A percentile compares a stretch with the other conserved stretches of the same genome.
phyloP scores from a whole-genome alignment of 2,888 invertebrate species.

The Drosophila atripex region DNA sequence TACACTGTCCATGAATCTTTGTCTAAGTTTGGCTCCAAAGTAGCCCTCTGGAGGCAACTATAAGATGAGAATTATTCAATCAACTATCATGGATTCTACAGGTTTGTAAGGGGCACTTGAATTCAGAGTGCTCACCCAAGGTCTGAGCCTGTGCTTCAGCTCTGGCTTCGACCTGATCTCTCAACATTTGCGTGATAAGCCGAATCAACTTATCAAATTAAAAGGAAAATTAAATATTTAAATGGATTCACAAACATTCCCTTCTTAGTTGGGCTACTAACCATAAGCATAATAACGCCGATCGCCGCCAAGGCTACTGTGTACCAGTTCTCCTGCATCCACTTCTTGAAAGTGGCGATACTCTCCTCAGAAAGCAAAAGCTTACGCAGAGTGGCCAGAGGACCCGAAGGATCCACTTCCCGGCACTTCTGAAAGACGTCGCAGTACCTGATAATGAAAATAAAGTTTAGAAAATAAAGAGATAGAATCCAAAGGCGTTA shows the following conservation, averaged over 20 bases:
- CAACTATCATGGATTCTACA: conserved; percentile 44
- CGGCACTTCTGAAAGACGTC: conserved; percentile 91
- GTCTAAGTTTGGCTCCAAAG: not conserved
- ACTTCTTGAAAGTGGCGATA: conserved; percentile 93
- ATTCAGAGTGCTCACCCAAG: conserved; percentile 51
- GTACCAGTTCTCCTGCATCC: conserved; percentile 96
- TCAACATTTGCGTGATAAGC: conserved; percentile 72
- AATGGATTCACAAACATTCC: not conserved
- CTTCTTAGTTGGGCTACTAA: conserved; percentile 83
- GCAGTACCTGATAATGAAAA: conserved; percentile 85
- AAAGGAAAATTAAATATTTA: conserved; percentile 28
- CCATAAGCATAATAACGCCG: conserved; percentile 91
- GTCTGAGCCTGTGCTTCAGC: conserved; percentile 38
- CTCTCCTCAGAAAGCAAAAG: conserved; percentile 94
- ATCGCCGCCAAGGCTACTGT: conserved; percentile 91
- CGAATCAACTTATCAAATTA: conserved; percentile 70
- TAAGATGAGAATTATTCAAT: conserved; percentile 16
- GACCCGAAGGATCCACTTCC: conserved; percentile 97
- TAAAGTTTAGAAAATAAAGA: not conserved
- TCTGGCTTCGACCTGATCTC: conserved; percentile 77
- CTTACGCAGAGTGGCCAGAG: conserved; percentile 93
- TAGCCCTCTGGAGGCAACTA: conserved; percentile 1
- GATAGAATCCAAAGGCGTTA: conserved; percentile 42
- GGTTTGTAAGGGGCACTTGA: conserved; percentile 25
- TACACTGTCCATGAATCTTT: not conserved